Evolutionary conservation across 2,113 vertebrate genomes (phyloP).

Genomic region (Alligator sinensis): DNA sequence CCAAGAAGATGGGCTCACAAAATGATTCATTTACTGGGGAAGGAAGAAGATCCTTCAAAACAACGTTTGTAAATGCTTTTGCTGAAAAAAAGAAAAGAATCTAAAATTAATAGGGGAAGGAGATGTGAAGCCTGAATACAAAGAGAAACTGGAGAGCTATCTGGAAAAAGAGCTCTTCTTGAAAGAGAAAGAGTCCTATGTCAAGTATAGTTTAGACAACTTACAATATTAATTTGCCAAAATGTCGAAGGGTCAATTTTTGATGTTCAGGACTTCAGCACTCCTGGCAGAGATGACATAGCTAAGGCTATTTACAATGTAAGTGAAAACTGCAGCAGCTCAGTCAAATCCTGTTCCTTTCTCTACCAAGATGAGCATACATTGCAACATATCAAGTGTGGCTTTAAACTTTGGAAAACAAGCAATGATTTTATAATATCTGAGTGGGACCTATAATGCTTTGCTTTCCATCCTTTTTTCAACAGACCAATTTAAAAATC

Average conservation of each 20-base stretch:
- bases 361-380: background rate
- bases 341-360: background rate
- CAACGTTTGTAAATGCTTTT: background rate
- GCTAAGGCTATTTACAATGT: background rate
- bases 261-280: background rate
- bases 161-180: background rate
- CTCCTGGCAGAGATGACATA: background rate
- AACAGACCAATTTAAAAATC: background rate
- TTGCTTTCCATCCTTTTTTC: background rate
- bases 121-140: background rate
- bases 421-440: background rate
- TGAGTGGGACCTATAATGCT: background rate
- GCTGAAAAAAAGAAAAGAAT: background rate
- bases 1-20: background rate
- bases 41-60: background rate
- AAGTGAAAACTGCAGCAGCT: background rate
- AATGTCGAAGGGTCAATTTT: background rate
- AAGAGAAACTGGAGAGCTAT: background rate
- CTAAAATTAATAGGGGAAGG: background rate
- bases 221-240: background rate
- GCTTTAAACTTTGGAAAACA: background rate
- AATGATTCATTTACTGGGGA: background rate
- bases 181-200: no score
- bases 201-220: background rate
- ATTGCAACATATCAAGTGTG: background rate